Base-by-base conservation (phyloP, 2,797 vertebrate species). In the Gambelia wislizenii region DNA sequence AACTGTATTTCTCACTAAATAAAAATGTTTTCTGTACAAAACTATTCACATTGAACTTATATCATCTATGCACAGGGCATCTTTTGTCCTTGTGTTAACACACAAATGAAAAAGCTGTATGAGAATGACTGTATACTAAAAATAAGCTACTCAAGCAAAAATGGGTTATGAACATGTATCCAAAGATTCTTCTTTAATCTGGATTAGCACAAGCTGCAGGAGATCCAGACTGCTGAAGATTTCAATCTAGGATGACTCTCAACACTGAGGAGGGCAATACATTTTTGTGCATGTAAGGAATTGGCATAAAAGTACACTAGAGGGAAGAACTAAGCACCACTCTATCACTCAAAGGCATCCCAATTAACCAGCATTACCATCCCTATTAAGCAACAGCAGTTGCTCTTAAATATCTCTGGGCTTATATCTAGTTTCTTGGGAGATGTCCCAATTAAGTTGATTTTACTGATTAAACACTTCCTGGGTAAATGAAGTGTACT, bases 401-500 rank as follows among this genome's bases (percentile, higher is more conserved):
- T 93, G 92, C 95, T 95, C 91, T 92, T 94, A 90, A 96, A 95
- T 95, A 93, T 96, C 95, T 95, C 94, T 95, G 96, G 95, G 95
- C 95, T 96, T 96, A 94, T 95, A 94, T 95, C 94, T 94, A 95
- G 95, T 96, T 95, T 95, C 96, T 93, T 95, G 95, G 95, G 96
- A 96, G 95, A 95, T 95, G 94, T 96, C 95, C 95, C 96, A 96
- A 96, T 96, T 96, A 96, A 96, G 95, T 95, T 95, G 94, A 95
- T 96, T 95, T 95, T 89, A 94, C 94, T 96, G 95, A 96, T 96
- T 96, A 96, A 96, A 96, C 96, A 95, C 94, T 96, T 96, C 95
- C 95, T 95, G 94, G 94, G 95, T 95, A 96, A 96, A 95, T 96
- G 95, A 95, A 96, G 96, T 96, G 96, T 96, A 95, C 95, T 96